Evolutionary conservation across 2,888 invertebrate genomes (phyloP), one percentile per base, ranked within the genome.

Genomic region (Cylindroiulus punctatus): DNA sequence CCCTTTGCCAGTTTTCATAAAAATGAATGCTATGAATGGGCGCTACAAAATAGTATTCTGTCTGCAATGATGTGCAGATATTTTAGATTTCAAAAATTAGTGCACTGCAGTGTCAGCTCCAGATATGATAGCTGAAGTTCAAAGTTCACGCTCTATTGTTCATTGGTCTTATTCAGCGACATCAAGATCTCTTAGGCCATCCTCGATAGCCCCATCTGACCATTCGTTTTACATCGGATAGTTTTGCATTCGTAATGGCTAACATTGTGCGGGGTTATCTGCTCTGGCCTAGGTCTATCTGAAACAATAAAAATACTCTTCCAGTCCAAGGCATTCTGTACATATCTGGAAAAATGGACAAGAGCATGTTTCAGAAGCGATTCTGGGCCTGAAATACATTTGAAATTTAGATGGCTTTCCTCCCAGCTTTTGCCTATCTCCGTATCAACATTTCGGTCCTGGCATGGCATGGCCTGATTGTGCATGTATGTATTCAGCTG

Each of bases 291-390:
- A 65, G 65, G 65, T 65, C 65, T 65, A 65, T 65, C 26, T 26
- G 65, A 10, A 22, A 65, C 26, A 65, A 65, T 65, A 65, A 65
- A 65, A 65, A 19, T 65, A 26, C 65, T 44, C 65, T 65, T 65
- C 65, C 65, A 65, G n/a, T 52, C 52, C 19, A 47, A 19, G n/a
- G 52, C n/a, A 3, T 52, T 52, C 52, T n/a, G 19, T n/a, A 5
- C n/a, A n/a, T 52, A 52, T 52, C 52, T n/a, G 0, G 52, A 52
- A n/a, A 52, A n/a, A 52, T 52, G n/a, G n/a, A 19, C 19, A n/a
- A 52, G n/a, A n/a, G 8, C 52, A 52, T 52, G 52, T 52, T 44
- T n/a, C 52, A 52, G 52, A 14, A 12, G 52, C 52, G 52, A 52
- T n/a, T 7, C 52, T 52, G 52, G 65, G 65, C 65, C 10, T 22